A percentile compares a stretch with the other conserved stretches of the same genome.
Evolutionary conservation across 1,140 invertebrate genomes (phyloP).

Genomic region (Aphaenogaster floridana): DNA sequence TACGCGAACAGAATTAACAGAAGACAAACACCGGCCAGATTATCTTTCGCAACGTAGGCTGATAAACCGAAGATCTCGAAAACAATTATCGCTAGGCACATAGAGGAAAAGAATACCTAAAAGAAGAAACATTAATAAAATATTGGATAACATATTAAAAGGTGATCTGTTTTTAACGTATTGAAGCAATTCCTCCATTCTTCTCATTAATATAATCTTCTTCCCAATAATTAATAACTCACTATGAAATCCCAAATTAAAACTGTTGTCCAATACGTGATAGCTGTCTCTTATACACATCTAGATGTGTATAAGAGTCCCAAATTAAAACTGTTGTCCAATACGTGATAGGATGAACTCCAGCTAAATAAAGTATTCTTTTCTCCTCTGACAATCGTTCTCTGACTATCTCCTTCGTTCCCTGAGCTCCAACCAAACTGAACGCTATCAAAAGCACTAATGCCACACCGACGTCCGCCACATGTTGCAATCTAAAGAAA

Average conservation of each 20-base stretch:
- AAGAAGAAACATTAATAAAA: constrained; percentile 17
- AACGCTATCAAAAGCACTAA: constrained; percentile 89
- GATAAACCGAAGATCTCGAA: constrained; percentile 89
- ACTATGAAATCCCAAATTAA: constrained; percentile 89
- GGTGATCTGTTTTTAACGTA: neutral
- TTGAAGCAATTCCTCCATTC: neutral
- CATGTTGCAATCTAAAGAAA: constrained; percentile 88
- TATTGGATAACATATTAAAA: neutral
- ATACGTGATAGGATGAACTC: constrained; percentile 88
- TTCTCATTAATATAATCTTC: neutral
- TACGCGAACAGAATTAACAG: constrained; percentile 89
- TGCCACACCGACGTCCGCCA: constrained; percentile 90
- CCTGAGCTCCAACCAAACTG: constrained; percentile 88
- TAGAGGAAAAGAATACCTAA: constrained; percentile 86
- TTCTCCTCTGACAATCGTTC: constrained; percentile 88
- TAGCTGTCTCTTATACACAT: too few species aligned
- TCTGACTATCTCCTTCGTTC: constrained; percentile 88
- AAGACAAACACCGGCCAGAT: constrained; percentile 88
- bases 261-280: constrained; percentile 88
- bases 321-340: constrained; percentile 89
- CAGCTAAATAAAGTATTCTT: constrained; percentile 89
- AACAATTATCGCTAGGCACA: constrained; percentile 87
- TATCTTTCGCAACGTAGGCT: constrained; percentile 89
- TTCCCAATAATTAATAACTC: constrained; percentile 65
- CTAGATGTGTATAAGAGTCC: too few species aligned